Conservation (phyloP, 2,888 invertebrate species). For the Dolichopus griseipennis region DNA sequence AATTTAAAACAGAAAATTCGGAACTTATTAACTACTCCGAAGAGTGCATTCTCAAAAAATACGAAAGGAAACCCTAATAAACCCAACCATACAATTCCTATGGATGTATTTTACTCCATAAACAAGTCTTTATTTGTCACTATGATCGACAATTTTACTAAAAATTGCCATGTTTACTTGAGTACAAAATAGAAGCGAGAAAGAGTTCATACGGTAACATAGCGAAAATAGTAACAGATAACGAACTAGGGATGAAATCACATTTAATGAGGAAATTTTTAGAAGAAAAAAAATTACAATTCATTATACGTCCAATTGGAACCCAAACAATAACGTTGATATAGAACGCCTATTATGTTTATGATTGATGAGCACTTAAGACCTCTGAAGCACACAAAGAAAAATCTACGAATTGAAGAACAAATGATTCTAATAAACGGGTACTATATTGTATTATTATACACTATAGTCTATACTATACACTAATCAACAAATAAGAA, state of each 20-base stretch:
- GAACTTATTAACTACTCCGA: too few relatives aligned
- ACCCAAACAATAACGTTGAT: conserved; percentile 15
- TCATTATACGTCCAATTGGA: conserved; percentile 15
- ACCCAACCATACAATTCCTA: too few relatives aligned
- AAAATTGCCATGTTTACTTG: conserved; percentile 8
- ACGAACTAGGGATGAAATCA: conserved; percentile 15
- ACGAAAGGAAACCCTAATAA: too few relatives aligned
- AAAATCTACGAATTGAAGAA: conserved; percentile 15
- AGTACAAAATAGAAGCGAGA: conserved; percentile 13
- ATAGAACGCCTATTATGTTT: conserved; percentile 16
- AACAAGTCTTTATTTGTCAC: too few relatives aligned
- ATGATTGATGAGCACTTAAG: conserved; percentile 13
- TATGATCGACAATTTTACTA: too few relatives aligned
- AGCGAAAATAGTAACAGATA: conserved; percentile 12
- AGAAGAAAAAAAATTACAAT: conserved; percentile 14
- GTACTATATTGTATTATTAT: conserved; percentile 16
- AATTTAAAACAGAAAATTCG: too few relatives aligned
- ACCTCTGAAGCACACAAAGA: conserved; percentile 14
- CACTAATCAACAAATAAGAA: conserved; percentile 13
- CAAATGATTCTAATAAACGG: conserved; percentile 15
- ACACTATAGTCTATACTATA: too few relatives aligned
- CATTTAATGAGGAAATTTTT: too few relatives aligned
- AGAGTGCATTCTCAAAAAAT: too few relatives aligned
- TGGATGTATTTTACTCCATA: too few relatives aligned
- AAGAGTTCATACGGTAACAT: conserved; percentile 12